Conservation (phyloP, 2,888 invertebrate species). For the Lochmaea crataegi region DNA sequence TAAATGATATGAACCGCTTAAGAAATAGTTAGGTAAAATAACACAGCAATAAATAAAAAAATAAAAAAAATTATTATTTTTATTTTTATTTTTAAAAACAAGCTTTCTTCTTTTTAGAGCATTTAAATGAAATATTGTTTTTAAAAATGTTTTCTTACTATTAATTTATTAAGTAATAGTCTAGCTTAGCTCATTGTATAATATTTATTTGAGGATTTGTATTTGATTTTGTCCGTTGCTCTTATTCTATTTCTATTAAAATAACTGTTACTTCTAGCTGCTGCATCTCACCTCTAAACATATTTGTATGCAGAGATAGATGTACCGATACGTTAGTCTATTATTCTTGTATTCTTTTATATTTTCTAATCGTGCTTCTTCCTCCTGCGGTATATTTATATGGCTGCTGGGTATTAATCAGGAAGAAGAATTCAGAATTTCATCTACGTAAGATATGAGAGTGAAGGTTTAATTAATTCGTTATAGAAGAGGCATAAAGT, state of each 20-base stretch:
- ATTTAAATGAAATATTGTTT: too few species aligned
- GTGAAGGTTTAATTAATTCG: background rate
- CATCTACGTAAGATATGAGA: constrained; percentile 25
- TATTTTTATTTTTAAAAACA: too few species aligned
- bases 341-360: constrained; percentile 34
- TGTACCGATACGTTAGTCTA: constrained; percentile 27
- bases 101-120: too few species aligned
- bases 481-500: background rate
- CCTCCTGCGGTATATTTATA: constrained; percentile 28
- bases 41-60: too few species aligned
- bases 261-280: constrained; percentile 8
- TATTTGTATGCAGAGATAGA: constrained; percentile 25
- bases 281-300: constrained; percentile 12
- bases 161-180: too few species aligned
- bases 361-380: constrained; percentile 38
- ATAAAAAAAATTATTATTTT: too few species aligned
- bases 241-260: too few species aligned
- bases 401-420: constrained; percentile 30
- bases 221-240: background rate
- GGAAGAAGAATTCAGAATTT: constrained; percentile 23
- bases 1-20: too few species aligned
- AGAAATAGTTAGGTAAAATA: too few species aligned
- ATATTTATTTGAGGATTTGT: too few species aligned
- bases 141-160: too few species aligned
- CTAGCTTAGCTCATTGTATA: too few species aligned